Evolutionary conservation across 2,888 invertebrate species (phyloP).

Genomic region (Rhamphomyia laevipes): DNA sequence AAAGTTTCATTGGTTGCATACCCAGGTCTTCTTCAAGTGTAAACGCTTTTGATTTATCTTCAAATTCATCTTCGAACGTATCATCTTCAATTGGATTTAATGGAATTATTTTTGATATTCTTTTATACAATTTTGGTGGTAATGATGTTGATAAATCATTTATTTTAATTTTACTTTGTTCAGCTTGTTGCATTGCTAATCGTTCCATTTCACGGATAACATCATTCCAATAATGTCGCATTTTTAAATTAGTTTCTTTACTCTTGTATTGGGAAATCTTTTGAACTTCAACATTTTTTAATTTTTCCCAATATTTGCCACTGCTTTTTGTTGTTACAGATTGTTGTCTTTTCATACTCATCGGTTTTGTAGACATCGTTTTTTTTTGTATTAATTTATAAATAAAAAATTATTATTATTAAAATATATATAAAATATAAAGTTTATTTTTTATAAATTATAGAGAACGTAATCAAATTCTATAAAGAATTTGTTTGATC

Average conservation of each 20-base stretch:
- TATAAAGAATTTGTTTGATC: no score
- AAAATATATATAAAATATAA: no score
- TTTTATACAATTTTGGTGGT: constrained; percentile 24
- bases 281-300: not conserved
- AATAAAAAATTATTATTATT: no score
- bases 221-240: constrained; percentile 23
- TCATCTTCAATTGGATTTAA: constrained; percentile 27
- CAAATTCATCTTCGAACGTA: constrained; percentile 24
- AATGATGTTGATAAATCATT: constrained; percentile 28
- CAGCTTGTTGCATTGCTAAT: constrained; percentile 13
- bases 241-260: constrained; percentile 1
- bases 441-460: no score
- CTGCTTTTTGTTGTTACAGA: no score
- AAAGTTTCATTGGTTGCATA: not conserved
- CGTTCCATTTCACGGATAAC: constrained; percentile 27
- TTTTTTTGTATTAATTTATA: no score
- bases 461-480: no score
- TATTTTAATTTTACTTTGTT: constrained; percentile 14
- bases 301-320: not conserved
- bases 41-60: constrained; percentile 14
- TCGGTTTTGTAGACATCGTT: no score
- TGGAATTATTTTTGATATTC: constrained; percentile 27
- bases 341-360: no score
- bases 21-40: constrained; percentile 3
- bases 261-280: not conserved